These are phyloP conservation scores for Bombus soroeensis DNA, from an alignment of 1,140 invertebrate genomes.

Conservation along the genomic window DNA sequence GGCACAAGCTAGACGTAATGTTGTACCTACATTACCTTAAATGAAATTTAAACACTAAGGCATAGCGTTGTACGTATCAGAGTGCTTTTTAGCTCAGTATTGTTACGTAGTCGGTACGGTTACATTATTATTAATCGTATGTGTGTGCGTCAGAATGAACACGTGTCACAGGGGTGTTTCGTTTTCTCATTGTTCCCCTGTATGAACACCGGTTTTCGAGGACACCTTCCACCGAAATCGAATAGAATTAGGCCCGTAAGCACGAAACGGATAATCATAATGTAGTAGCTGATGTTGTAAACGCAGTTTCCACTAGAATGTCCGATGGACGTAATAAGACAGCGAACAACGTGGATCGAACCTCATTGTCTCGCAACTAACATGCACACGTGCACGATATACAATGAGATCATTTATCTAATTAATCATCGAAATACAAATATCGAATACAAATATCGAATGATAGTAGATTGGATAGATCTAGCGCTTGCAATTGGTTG, in stretches of 20 bases:
- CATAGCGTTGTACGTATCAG: constrained; percentile 9
- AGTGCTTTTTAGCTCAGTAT: constrained; percentile 36
- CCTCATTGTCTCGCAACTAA: neutral
- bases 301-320: neutral
- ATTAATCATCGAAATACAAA: neutral
- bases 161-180: neutral
- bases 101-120: neutral
- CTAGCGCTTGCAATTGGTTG: neutral
- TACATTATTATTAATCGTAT: constrained; percentile 10
- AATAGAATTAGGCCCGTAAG: neutral
- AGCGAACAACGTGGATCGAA: neutral
- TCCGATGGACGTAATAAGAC: neutral
- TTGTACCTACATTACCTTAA: constrained; percentile 33
- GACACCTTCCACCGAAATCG: constrained; percentile 45
- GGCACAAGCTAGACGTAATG: constrained; percentile 47
- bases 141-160: neutral
- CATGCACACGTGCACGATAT: neutral
- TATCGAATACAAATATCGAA: neutral
- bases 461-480: neutral
- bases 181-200: neutral
- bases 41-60: constrained; percentile 25
- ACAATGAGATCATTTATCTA: neutral
- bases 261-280: neutral
- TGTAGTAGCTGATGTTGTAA: neutral
- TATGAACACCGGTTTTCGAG: constrained; percentile 24